Evolutionary conservation across 2,113 vertebrate species (phyloP).

Genomic region (Calonectris borealis): DNA sequence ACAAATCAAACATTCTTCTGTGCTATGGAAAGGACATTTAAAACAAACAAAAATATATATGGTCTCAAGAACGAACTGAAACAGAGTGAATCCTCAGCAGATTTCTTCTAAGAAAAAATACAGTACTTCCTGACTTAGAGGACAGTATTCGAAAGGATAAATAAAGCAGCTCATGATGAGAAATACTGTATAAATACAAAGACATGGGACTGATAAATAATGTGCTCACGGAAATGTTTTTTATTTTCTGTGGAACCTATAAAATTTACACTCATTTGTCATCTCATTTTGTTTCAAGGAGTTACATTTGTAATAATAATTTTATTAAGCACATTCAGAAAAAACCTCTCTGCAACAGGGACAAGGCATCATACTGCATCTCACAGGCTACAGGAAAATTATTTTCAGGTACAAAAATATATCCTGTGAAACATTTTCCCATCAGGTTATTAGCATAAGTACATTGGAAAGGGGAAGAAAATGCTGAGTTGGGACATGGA

Average conservation of each 20-base stretch:
- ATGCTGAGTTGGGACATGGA: not conserved
- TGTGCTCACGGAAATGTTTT: not conserved
- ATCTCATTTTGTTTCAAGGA: not conserved
- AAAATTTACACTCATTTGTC: not conserved
- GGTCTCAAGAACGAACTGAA: not conserved
- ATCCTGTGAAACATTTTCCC: not conserved
- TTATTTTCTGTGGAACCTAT: not conserved
- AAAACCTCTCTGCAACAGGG: not conserved
- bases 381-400: not conserved
- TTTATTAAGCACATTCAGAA: not conserved
- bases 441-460: not conserved
- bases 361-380: not conserved
- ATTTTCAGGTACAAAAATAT: not conserved
- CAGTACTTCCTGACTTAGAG: not conserved
- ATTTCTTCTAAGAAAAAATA: not conserved
- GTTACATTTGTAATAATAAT: not conserved
- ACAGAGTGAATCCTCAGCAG: not conserved
- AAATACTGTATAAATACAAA: not conserved
- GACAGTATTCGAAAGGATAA: not conserved
- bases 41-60: not conserved
- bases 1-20: not conserved
- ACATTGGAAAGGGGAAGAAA: not conserved
- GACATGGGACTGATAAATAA: not conserved
- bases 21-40: not conserved
- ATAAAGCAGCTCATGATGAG: not conserved